phyloP scores from a whole-genome alignment of 2,113 vertebrate species.

The Pyxicephalus adspersus region DNA sequence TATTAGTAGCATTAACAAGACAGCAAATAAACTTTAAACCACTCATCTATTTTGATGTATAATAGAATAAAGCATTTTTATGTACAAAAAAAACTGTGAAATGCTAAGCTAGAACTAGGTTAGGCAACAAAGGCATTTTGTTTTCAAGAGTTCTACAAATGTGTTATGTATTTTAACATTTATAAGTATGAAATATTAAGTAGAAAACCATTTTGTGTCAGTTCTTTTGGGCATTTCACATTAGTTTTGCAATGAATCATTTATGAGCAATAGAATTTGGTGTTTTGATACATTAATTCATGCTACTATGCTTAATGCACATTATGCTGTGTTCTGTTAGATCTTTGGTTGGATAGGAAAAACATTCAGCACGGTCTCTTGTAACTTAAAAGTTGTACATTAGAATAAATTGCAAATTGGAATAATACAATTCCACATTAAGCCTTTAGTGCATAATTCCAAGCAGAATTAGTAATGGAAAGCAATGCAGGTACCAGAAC shows the following conservation, averaged over 20 bases:
- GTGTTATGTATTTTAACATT: constrained; percentile 45
- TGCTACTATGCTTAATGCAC: constrained; percentile 37
- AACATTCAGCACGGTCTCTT: background rate
- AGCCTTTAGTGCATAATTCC: background rate
- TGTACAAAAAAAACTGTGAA: background rate
- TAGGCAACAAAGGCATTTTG: constrained; percentile 33
- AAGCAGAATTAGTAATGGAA: background rate
- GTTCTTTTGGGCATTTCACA: constrained; percentile 44
- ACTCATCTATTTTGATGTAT: constrained; percentile 1
- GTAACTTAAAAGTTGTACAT: background rate
- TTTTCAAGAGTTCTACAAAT: constrained; percentile 44
- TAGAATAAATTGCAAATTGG: background rate
- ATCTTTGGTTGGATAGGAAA: constrained; percentile 21
- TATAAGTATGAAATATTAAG: constrained; percentile 52
- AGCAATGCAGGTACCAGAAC: background rate
- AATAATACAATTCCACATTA: background rate
- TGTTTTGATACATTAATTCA: constrained; percentile 54
- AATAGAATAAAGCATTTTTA: constrained; percentile 24
- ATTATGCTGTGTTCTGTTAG: constrained; percentile 23
- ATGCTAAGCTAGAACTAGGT: background rate
- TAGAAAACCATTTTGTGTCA: constrained; percentile 35
- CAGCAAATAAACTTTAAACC: constrained; percentile 24
- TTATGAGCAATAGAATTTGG: constrained; percentile 54
- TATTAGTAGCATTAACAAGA: constrained; percentile 25
- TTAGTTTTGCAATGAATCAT: constrained; percentile 52